Conservation (phyloP, 2,113 vertebrate species). For the Phainopepla nitens region DNA sequence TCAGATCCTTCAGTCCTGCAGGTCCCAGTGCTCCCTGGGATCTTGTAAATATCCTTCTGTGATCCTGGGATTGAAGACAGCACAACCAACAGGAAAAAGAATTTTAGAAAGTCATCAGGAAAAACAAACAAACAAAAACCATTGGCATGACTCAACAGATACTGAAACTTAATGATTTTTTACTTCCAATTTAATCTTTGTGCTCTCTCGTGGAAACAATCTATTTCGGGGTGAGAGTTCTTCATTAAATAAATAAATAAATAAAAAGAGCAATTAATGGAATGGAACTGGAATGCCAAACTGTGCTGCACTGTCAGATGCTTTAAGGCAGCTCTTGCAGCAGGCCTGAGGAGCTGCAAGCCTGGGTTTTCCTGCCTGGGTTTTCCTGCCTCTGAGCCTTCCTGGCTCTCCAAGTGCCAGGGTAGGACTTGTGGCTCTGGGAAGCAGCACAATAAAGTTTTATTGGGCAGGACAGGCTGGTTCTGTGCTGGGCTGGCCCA, state of each 20-base stretch:
- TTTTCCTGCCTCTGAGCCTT: neutral
- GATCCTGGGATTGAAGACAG: neutral
- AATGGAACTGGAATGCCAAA: neutral
- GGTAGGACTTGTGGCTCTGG: slow-evolving; percentile 39
- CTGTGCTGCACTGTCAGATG: slow-evolving; percentile 35
- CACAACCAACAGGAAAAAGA: neutral
- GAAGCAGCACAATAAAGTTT: slow-evolving; percentile 46
- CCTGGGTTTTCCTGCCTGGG: neutral
- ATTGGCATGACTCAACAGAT: neutral
- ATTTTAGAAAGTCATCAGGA: neutral
- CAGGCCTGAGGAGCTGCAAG: slow-evolving; percentile 33
- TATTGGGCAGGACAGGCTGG: slow-evolving; percentile 5
- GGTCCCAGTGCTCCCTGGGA: neutral
- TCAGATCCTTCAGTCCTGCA: neutral
- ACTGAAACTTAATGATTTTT: neutral
- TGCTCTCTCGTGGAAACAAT: slow-evolving; percentile 2
- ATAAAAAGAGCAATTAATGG: neutral
- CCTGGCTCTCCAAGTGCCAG: slow-evolving; percentile 52
- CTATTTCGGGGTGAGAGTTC: neutral
- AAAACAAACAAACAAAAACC: neutral
- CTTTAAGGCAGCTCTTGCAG: slow-evolving; percentile 28
- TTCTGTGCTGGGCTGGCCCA: slow-evolving; percentile 35
- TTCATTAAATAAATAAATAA: neutral
- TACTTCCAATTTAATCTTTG: slow-evolving; percentile 5
- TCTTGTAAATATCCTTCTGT: neutral